Percentiles rank a stretch among this genome's conserved stretches.
Conservation (phyloP, 2,888 invertebrate species). For the Keiferia lycopersicella region DNA sequence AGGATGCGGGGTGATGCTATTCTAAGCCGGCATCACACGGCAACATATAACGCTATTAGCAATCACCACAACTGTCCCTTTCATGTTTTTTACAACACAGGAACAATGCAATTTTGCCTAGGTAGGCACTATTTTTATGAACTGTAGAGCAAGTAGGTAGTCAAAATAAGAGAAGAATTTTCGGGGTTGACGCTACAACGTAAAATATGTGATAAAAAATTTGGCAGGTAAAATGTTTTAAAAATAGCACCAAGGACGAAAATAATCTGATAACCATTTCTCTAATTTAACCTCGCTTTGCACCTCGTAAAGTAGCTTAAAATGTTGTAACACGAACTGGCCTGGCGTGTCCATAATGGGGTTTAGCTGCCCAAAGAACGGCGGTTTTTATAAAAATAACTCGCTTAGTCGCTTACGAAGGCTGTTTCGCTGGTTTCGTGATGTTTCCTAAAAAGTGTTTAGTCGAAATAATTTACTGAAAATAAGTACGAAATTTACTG, state of each 20-base stretch:
- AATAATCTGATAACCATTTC: conserved; percentile 28
- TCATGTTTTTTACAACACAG: background rate
- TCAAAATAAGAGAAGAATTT: too few relatives aligned
- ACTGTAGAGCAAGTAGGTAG: too few relatives aligned
- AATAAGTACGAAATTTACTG: conserved; percentile 68
- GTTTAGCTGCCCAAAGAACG: conserved; percentile 20
- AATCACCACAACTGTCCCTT: background rate
- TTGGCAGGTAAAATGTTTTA: background rate
- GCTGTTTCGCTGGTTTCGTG: conserved; percentile 16
- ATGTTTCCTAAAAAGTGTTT: conserved; percentile 40
- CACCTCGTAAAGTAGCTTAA: conserved; percentile 20
- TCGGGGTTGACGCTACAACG: background rate
- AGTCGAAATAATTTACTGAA: conserved; percentile 68
- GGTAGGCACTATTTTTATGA: too few relatives aligned
- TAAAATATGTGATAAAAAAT: background rate
- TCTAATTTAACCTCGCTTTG: conserved; percentile 18
- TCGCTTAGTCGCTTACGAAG: conserved; percentile 19
- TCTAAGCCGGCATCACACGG: too few relatives aligned
- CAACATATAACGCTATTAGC: conserved; percentile 6
- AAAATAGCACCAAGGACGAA: background rate
- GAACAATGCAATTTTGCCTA: too few relatives aligned
- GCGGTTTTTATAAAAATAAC: conserved; percentile 14
- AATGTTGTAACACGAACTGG: conserved; percentile 16
- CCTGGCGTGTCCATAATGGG: conserved; percentile 19
- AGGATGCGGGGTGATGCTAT: too few relatives aligned